These are phyloP conservation scores for Epirrhoe alternata DNA, from an alignment of 2,888 invertebrate genomes.

Conservation along the genomic window DNA sequence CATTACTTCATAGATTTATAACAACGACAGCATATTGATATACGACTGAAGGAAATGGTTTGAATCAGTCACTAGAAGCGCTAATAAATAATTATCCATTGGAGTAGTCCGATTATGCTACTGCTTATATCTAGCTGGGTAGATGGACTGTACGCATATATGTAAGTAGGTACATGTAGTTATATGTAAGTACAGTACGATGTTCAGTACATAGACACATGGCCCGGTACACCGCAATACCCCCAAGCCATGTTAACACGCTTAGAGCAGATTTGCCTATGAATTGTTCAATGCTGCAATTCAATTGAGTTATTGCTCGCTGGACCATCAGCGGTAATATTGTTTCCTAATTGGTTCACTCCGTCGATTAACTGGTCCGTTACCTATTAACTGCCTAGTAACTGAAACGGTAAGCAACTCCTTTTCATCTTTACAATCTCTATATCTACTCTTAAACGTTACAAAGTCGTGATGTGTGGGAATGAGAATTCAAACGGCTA, in stretches of 20 bases:
- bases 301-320: conserved; percentile 69
- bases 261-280: conserved; percentile 78
- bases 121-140: conserved; percentile 39
- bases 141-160: conserved; percentile 8
- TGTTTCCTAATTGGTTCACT: conserved; percentile 56
- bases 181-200: conserved; percentile 46
- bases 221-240: conserved; percentile 73
- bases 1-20: conserved; percentile 54
- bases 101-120: conserved; percentile 50
- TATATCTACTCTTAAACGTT: not conserved
- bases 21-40: conserved; percentile 48
- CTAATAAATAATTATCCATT: conserved; percentile 55
- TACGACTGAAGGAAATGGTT: conserved; percentile 38
- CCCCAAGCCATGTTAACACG: conserved; percentile 77
- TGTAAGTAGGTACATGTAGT: too few relatives aligned
- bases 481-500: conserved; percentile 18
- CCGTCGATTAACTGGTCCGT: conserved; percentile 46
- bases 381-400: conserved; percentile 19
- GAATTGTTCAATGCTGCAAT: conserved; percentile 75
- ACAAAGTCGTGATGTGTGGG: not conserved
- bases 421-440: not conserved
- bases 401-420: conserved; percentile 14
- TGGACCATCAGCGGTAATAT: conserved; percentile 59
- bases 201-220: conserved; percentile 52
- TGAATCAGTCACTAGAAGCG: conserved; percentile 42